Base-by-base conservation (phyloP, 2,888 invertebrate species). In the Brachyopa scutellaris region DNA sequence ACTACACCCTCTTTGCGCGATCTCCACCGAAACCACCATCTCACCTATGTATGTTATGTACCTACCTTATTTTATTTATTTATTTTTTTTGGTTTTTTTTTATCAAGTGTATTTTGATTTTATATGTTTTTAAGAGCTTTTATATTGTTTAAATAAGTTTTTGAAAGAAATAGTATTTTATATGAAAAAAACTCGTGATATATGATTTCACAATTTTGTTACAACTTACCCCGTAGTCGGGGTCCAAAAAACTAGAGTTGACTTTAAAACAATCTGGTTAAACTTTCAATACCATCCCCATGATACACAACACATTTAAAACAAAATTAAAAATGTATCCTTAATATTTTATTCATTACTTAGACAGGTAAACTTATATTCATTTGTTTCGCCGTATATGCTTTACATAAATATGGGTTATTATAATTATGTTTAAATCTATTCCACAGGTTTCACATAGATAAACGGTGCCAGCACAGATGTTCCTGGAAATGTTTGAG, bases 401-500 rank as follows among this genome's bases (percentile, higher is more conserved):
- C 1, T 6, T 9, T 2, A 6, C 21, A 13, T 2, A 13, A 31
- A 42, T 53, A 19, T 23, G 4, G 29, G 7, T 36, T 38, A 42
- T 62, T 26, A 73, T 19, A 2, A 47, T 64, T 72, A 49, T 74
- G 7, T 73, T 55, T 64, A 26, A 33, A 84, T 79, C 59, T 84
- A 55, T 79, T 70, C 87, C 85, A 7, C 88, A 91, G 90, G 91
- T 97, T 97, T 93, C 96, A 97, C 93, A 96, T 97, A 93, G 96
- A 97, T 92, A 97, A 97, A 92, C 94, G 96, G 87, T 97, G 96
- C 92, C 96, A 96, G 91, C 96, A 96, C 91, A 94, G 97, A 87
- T 98, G 98, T 93, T 96, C 97, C 90, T 98, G 98, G 98, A 97
- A 97, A 92, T 98, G 97, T 91, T 95, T 97, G 90, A 97, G 97